Evolutionary conservation across 1,140 invertebrate species (phyloP).

Genomic region (Camponotus vicinus): DNA sequence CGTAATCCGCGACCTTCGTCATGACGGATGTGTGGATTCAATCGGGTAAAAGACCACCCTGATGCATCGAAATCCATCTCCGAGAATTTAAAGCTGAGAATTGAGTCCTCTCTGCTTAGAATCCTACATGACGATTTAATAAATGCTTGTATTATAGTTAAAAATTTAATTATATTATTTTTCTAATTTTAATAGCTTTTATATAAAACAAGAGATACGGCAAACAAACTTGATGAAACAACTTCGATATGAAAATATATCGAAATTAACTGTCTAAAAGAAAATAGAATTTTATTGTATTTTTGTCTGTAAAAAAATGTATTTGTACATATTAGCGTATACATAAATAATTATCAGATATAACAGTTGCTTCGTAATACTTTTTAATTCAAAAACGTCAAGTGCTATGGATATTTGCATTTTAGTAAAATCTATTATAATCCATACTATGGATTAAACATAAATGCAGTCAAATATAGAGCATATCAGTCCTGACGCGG

Average conservation of each 20-base stretch:
- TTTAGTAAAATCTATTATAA: conserved; percentile 1
- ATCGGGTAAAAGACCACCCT: conserved; percentile 28
- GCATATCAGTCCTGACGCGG: conserved; percentile 17
- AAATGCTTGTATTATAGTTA: not conserved
- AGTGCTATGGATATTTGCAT: not conserved
- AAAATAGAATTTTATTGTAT: not conserved
- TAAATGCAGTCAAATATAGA: conserved; percentile 18
- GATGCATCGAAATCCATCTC: conserved; percentile 44
- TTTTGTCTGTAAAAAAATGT: not conserved
- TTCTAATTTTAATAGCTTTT: not conserved
- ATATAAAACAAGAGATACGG: not conserved
- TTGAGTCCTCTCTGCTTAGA: not conserved
- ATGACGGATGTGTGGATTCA: conserved; percentile 63
- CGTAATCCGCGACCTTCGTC: conserved; percentile 74
- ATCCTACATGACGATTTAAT: not conserved
- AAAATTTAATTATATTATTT: not conserved
- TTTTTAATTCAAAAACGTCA: not conserved
- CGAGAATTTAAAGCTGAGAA: conserved; percentile 49
- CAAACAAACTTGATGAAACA: not conserved
- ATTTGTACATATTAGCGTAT: not conserved
- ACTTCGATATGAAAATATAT: not conserved
- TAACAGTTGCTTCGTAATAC: not conserved
- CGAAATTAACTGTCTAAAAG: not conserved
- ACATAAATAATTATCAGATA: not conserved
- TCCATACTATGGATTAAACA: not conserved